phyloP scores from a whole-genome alignment of 2,888 invertebrate genomes.

The Odontothrips loti region DNA sequence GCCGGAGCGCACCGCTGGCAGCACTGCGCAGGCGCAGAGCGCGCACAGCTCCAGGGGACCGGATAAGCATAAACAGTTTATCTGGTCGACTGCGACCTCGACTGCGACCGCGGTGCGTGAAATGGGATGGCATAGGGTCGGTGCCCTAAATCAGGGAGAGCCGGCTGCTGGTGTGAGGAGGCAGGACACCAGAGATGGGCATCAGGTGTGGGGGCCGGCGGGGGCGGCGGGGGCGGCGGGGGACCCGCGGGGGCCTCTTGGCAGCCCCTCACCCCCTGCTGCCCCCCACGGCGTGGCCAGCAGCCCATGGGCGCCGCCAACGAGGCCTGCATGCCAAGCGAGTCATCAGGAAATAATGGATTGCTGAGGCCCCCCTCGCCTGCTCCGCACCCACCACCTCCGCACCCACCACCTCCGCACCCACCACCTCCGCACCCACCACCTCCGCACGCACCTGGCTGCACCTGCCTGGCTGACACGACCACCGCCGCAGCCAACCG shows the following conservation, averaged over 20 bases:
- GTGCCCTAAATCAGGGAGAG: background rate
- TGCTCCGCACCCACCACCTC: too few species aligned
- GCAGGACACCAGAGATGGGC: too few species aligned
- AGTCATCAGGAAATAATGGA: conserved; percentile 1
- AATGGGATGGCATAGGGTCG: background rate
- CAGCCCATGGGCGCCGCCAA: background rate
- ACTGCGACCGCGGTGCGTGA: background rate
- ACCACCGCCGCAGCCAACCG: too few species aligned
- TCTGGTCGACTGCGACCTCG: background rate
- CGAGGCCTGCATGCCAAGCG: background rate
- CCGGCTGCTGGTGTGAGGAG: background rate
- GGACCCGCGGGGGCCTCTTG: background rate
- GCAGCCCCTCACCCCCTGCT: background rate
- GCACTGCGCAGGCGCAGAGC: too few species aligned
- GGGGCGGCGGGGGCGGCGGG: background rate
- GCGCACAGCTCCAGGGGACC: too few species aligned
- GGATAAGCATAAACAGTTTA: background rate
- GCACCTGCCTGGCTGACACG: too few species aligned
- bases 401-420: too few species aligned
- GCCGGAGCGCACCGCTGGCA: too few species aligned
- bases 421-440: too few species aligned
- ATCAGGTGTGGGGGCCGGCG: background rate
- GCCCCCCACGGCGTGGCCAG: background rate
- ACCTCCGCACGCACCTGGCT: too few species aligned
- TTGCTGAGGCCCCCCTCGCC: background rate